These are phyloP conservation scores for Steinernema hermaphroditum DNA, from an alignment of 2,888 invertebrate genomes.

Conservation along the genomic window DNA sequence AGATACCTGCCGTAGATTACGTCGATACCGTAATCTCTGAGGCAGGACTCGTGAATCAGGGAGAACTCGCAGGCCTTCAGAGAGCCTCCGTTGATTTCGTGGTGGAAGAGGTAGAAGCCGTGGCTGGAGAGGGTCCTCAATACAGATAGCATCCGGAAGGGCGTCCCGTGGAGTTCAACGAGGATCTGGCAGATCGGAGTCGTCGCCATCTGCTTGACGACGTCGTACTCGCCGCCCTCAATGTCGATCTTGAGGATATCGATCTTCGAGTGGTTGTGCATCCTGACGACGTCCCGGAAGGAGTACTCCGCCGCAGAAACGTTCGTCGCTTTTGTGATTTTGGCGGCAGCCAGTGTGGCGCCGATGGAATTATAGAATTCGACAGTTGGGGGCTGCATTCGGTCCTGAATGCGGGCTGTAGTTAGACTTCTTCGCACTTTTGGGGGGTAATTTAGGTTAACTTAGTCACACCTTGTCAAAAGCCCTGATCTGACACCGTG, in stretches of 20 bases:
- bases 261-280: constrained; percentile 17
- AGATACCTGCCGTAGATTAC: constrained; percentile 10
- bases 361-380: not conserved
- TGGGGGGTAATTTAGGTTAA: too few species aligned
- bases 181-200: constrained; percentile 32
- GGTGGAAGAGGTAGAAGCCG: constrained; percentile 27
- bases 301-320: not conserved
- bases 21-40: constrained; percentile 10
- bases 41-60: constrained; percentile 31
- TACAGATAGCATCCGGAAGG: not conserved
- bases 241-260: constrained; percentile 27
- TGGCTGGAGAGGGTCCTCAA: not conserved
- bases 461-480: constrained; percentile 26
- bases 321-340: not conserved
- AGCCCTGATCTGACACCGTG: constrained; percentile 24
- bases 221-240: constrained; percentile 16
- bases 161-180: constrained; percentile 27
- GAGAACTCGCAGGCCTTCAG: constrained; percentile 14
- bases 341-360: not conserved
- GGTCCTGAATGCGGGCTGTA: constrained; percentile 11
- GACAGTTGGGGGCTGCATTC: not conserved
- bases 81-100: constrained; percentile 24
- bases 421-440: too few species aligned
- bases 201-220: not conserved
- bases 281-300: constrained; percentile 1